These are phyloP conservation scores for Galleria mellonella DNA, from an alignment of 1,140 invertebrate genomes.

Conservation along the genomic window DNA sequence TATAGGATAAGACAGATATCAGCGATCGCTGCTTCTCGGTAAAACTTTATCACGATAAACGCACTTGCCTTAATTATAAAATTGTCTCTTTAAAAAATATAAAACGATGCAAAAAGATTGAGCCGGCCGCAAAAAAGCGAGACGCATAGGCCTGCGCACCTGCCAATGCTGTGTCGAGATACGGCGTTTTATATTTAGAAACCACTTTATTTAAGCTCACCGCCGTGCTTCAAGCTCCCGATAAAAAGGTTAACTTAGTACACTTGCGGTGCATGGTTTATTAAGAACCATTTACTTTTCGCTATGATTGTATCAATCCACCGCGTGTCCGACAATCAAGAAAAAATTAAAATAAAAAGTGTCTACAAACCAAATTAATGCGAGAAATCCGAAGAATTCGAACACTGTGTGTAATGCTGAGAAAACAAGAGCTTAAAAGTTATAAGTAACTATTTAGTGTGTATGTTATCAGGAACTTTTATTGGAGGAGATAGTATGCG, in stretches of 20 bases:
- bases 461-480: constrained; percentile 54
- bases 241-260: constrained; percentile 57
- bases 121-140: constrained; percentile 37
- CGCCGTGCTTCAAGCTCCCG: constrained; percentile 54
- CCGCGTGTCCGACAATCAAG: constrained; percentile 17
- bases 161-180: constrained; percentile 68
- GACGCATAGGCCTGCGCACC: constrained; percentile 53
- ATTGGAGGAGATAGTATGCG: constrained; percentile 44
- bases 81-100: constrained; percentile 47
- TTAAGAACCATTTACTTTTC: constrained; percentile 60
- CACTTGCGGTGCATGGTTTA: constrained; percentile 42
- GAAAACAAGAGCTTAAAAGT: too few species aligned
- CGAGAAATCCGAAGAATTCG: too few species aligned
- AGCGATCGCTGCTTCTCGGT: constrained; percentile 32
- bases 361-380: too few species aligned
- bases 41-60: constrained; percentile 37
- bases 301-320: constrained; percentile 58
- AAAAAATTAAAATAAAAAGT: not conserved
- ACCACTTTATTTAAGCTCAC: constrained; percentile 68
- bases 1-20: constrained; percentile 29
- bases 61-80: constrained; percentile 60
- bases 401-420: too few species aligned
- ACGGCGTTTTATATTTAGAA: constrained; percentile 69
- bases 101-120: constrained; percentile 38
- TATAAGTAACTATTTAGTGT: constrained; percentile 15